Conservation (phyloP, 2,888 invertebrate genomes). For the Elmis aenea region DNA sequence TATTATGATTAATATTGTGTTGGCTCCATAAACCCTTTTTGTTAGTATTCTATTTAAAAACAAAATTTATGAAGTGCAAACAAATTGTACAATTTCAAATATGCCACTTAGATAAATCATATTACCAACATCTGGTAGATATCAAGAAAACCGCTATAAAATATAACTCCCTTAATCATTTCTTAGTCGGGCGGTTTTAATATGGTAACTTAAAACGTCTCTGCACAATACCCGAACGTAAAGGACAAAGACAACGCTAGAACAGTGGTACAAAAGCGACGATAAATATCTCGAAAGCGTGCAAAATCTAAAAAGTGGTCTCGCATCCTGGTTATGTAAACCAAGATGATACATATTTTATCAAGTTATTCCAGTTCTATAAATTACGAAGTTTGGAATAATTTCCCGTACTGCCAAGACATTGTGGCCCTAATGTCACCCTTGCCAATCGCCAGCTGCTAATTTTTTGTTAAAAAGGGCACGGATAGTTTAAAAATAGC, state of each 20-base stretch:
- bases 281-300: conserved; percentile 12
- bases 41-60: too few species aligned
- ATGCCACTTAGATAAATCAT: too few species aligned
- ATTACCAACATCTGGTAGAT: conserved; percentile 35
- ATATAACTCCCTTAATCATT: conserved; percentile 38
- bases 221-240: conserved; percentile 5
- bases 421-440: too few species aligned
- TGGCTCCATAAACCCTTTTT: too few species aligned
- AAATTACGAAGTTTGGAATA: conserved; percentile 27
- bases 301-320: conserved; percentile 22
- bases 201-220: conserved; percentile 27
- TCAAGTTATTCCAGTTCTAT: conserved; percentile 27
- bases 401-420: conserved; percentile 19
- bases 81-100: too few species aligned
- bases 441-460: too few species aligned
- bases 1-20: too few species aligned
- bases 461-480: too few species aligned
- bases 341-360: conserved; percentile 28
- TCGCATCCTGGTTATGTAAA: conserved; percentile 20
- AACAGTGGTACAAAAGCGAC: conserved; percentile 7
- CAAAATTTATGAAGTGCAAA: too few species aligned
- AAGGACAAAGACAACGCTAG: conserved; percentile 9
- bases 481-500: too few species aligned
- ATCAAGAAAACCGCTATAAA: conserved; percentile 32
- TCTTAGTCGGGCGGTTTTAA: conserved; percentile 25